phyloP scores from a whole-genome alignment of 2,888 invertebrate species.

The Plagiodera versicolora region DNA sequence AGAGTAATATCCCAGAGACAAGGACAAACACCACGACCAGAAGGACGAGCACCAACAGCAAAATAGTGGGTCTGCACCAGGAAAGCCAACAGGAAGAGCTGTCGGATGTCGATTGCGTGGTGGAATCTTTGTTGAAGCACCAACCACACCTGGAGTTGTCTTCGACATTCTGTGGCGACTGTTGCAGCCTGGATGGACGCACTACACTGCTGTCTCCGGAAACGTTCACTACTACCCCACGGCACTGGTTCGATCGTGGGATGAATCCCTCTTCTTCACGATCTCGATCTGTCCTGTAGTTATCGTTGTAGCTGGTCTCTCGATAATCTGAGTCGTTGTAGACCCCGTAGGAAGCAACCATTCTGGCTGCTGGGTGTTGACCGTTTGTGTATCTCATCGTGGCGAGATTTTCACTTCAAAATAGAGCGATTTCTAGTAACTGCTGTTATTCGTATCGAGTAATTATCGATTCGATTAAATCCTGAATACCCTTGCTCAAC shows the following conservation, averaged over 20 bases:
- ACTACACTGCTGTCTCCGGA: slow-evolving; percentile 49
- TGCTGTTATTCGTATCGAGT: not conserved
- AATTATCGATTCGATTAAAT: no score
- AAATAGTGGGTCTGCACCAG: slow-evolving; percentile 62
- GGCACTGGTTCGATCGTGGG: slow-evolving; percentile 44
- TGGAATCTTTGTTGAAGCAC: slow-evolving; percentile 42
- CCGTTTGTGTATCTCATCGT: slow-evolving; percentile 45
- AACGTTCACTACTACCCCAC: slow-evolving; percentile 51
- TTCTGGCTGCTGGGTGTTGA: slow-evolving; percentile 45
- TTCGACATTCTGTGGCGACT: slow-evolving; percentile 15
- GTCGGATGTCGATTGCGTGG: slow-evolving; percentile 38
- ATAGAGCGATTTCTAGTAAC: not conserved
- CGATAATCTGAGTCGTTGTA: slow-evolving; percentile 46
- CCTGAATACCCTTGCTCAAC: no score
- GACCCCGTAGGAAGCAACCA: slow-evolving; percentile 55
- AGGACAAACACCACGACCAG: slow-evolving; percentile 62
- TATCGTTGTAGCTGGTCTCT: slow-evolving; percentile 29
- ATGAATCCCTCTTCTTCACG: slow-evolving; percentile 48
- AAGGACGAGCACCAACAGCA: slow-evolving; percentile 60
- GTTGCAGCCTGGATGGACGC: slow-evolving; percentile 34
- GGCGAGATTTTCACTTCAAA: not conserved
- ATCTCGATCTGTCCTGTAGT: slow-evolving; percentile 17
- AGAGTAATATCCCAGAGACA: slow-evolving; percentile 62
- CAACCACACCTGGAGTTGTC: slow-evolving; percentile 39
- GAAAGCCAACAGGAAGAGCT: slow-evolving; percentile 55